A percentile compares a stretch with the other conserved stretches of the same genome.
Conservation (phyloP, 1,140 invertebrate species). For the Aporrectodea caliginosa region DNA sequence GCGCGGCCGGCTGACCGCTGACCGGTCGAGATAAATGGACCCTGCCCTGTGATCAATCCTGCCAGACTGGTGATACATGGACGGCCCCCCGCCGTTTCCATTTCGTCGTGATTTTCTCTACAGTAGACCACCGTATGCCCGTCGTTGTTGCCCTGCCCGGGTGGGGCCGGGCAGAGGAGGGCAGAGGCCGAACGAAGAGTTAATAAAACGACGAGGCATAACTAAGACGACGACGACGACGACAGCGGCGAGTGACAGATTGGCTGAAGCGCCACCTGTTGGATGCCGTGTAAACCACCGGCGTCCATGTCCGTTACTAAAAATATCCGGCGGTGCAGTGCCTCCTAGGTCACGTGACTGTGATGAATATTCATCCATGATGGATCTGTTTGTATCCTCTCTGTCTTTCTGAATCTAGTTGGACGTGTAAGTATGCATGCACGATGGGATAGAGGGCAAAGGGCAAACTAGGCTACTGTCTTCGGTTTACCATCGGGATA, state of each 20-base stretch:
- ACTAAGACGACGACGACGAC: not conserved
- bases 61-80: not conserved
- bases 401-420: too few species aligned
- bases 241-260: not conserved
- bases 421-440: too few species aligned
- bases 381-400: too few species aligned
- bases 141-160: too few species aligned
- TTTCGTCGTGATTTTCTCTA: not conserved
- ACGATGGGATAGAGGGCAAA: too few species aligned
- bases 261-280: not conserved
- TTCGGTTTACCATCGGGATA: too few species aligned
- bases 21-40: constrained; percentile 1
- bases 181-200: not conserved
- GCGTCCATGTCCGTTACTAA: too few species aligned
- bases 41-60: not conserved
- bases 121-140: not conserved
- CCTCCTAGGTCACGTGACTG: too few species aligned
- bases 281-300: not conserved
- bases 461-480: too few species aligned
- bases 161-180: not conserved
- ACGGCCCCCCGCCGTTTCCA: not conserved
- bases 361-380: too few species aligned
- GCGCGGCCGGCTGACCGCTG: not conserved
- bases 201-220: not conserved
- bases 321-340: too few species aligned